Percentiles rank a stretch among this genome's conserved stretches.
Evolutionary conservation across 2,113 vertebrate species (phyloP).

Genomic region (Passer montanus): DNA sequence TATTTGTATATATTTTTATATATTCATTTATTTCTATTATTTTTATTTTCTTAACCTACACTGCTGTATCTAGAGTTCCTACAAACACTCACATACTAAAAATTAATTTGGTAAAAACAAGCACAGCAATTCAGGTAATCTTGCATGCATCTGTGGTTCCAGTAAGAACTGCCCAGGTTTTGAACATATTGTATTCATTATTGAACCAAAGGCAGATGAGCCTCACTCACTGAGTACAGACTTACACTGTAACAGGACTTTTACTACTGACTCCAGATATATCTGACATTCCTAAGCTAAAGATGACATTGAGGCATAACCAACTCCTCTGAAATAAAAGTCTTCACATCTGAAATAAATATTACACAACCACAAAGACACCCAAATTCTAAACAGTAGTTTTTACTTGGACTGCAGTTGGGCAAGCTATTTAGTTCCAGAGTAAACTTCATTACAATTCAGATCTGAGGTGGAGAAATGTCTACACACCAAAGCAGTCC

Average conservation of each 20-base stretch:
- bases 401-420: neutral
- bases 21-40: neutral
- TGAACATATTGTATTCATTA: neutral
- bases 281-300: neutral
- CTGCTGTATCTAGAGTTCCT: neutral
- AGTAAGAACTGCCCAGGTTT: neutral
- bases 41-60: neutral
- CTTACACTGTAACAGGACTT: neutral
- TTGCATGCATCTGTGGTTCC: neutral
- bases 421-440: conserved; percentile 4
- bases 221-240: neutral
- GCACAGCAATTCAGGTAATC: neutral
- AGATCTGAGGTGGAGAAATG: neutral
- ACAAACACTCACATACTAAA: neutral
- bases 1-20: neutral
- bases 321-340: neutral
- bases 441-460: conserved; percentile 32
- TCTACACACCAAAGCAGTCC: neutral
- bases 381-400: neutral
- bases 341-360: neutral
- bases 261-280: neutral
- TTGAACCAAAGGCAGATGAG: neutral
- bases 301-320: neutral
- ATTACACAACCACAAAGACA: neutral
- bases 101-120: neutral